A percentile compares a stretch with the other conserved stretches of the same genome.
These are phyloP conservation scores for Diploscapter pachys DNA, from an alignment of 1,140 invertebrate species.

Conservation along the genomic window DNA sequence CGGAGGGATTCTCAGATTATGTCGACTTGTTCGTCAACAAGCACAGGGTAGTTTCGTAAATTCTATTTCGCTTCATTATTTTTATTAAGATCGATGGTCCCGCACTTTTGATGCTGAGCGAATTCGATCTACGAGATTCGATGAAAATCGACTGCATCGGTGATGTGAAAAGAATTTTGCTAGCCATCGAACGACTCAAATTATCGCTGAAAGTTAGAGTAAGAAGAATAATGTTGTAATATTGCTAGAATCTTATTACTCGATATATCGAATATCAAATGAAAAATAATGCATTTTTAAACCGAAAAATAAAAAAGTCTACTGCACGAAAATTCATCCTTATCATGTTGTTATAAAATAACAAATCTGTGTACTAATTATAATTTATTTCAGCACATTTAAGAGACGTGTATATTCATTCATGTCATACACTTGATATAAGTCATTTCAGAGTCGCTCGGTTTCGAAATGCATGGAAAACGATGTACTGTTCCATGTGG, in stretches of 20 bases:
- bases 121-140: slow-evolving; percentile 41
- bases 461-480: background rate
- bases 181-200: slow-evolving; percentile 37
- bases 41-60: slow-evolving; percentile 28
- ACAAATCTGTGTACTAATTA: too few relatives aligned
- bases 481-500: background rate
- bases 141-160: slow-evolving; percentile 40
- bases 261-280: too few relatives aligned
- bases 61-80: background rate
- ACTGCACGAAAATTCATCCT: too few relatives aligned
- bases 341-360: too few relatives aligned
- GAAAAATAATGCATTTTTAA: too few relatives aligned
- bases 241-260: background rate
- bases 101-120: slow-evolving; percentile 37
- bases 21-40: slow-evolving; percentile 25
- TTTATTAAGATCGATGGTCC: slow-evolving; percentile 44
- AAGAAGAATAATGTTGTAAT: slow-evolving; percentile 6
- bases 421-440: background rate
- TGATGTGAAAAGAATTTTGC: slow-evolving; percentile 40
- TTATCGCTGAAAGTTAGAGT: slow-evolving; percentile 12
- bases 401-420: slow-evolving; percentile 1
- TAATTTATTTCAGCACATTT: background rate
- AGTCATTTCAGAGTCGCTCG: background rate
- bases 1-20: slow-evolving; percentile 33
- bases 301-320: too few relatives aligned